phyloP scores from a whole-genome alignment of 2,888 invertebrate genomes.

The Pristionchus fissidentatus region DNA sequence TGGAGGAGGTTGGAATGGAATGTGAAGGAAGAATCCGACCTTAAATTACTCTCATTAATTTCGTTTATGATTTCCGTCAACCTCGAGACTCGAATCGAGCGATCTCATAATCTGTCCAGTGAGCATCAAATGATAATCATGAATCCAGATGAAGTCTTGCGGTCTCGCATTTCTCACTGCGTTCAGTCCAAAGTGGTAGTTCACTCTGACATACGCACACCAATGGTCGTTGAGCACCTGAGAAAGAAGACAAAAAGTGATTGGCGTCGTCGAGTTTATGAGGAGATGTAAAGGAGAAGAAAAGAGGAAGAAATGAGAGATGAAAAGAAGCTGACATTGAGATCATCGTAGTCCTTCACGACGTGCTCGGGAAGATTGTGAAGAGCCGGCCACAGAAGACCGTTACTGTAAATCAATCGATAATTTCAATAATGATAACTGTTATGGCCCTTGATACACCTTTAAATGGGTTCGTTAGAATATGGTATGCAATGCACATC shows the following conservation, averaged over 20 bases:
- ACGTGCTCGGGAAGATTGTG: conserved; percentile 70
- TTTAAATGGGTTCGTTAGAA: not conserved
- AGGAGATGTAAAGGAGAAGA: not conserved
- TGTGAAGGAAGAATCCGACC: conserved; percentile 72
- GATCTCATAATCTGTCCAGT: conserved; percentile 70
- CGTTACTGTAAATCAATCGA: conserved; percentile 56
- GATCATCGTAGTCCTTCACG: conserved; percentile 66
- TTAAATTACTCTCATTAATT: conserved; percentile 29
- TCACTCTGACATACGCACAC: conserved; percentile 70
- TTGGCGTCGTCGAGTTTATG: not conserved
- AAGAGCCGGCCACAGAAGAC: conserved; percentile 71
- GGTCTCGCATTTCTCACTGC: conserved; percentile 70
- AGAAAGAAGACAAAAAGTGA: not conserved
- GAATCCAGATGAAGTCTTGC: conserved; percentile 73
- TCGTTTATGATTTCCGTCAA: conserved; percentile 23
- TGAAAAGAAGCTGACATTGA: conserved; percentile 47
- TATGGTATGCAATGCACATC: not conserved
- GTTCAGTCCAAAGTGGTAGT: conserved; percentile 70
- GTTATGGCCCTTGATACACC: not conserved
- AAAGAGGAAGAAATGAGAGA: not conserved
- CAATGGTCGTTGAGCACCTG: conserved; percentile 66
- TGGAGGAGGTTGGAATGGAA: conserved; percentile 70
- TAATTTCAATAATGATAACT: not conserved
- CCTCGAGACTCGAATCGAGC: conserved; percentile 69
- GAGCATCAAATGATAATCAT: conserved; percentile 72